Conservation (phyloP, 2,888 invertebrate genomes). For the Drosophila testacea region DNA sequence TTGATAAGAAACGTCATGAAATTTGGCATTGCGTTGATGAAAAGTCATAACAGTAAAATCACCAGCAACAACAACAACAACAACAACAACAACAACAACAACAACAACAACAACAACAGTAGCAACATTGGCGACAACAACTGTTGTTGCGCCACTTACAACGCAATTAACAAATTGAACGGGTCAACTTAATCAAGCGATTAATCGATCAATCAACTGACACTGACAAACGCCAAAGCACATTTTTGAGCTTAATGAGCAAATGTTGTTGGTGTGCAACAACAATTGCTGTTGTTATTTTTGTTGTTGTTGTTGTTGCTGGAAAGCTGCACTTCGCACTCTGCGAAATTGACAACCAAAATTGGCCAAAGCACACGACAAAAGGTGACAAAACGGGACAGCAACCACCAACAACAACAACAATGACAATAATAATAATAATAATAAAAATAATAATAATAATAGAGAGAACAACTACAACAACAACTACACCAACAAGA, state of each 20-base stretch:
- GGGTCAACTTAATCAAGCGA: conserved; percentile 66
- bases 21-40: conserved; percentile 27
- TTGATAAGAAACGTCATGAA: conserved; percentile 43
- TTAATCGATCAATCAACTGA: conserved; percentile 71
- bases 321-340: conserved; percentile 50
- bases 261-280: conserved; percentile 8
- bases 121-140: neutral
- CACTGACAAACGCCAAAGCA: conserved; percentile 53
- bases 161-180: conserved; percentile 61
- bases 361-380: conserved; percentile 62
- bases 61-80: conserved; percentile 12
- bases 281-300: neutral
- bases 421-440: conserved; percentile 12
- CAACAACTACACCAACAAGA: conserved; percentile 16
- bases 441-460: conserved; percentile 11
- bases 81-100: neutral
- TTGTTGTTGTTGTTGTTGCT: conserved; percentile 10
- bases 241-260: conserved; percentile 41
- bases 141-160: conserved; percentile 32
- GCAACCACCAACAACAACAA: conserved; percentile 26
- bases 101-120: conserved; percentile 15
- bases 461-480: conserved; percentile 2
- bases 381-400: conserved; percentile 60
- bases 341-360: conserved; percentile 54
- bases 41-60: conserved; percentile 3